A percentile compares a stretch with the other conserved stretches of the same genome.
Conservation (phyloP, 23 tunicate species). For the Halocynthia roretzi region DNA sequence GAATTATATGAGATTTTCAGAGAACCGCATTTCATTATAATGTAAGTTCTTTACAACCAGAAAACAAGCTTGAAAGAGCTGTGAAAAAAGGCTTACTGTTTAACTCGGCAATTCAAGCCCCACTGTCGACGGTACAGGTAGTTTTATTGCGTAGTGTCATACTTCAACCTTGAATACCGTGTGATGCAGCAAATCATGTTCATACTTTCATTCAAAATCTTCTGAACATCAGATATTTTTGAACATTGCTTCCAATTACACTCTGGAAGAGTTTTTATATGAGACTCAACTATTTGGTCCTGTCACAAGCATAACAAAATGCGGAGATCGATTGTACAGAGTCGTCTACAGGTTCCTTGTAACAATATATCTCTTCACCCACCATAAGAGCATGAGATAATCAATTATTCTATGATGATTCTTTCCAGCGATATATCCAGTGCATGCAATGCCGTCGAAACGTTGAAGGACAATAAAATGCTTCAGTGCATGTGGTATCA, state of each 20-base stretch:
- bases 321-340: conserved; percentile 3
- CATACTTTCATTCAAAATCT: too few relatives aligned
- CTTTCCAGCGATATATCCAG: conserved; percentile 5
- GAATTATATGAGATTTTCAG: background rate
- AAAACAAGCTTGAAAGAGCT: conserved; percentile 3
- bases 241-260: conserved; percentile 12
- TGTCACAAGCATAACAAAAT: conserved; percentile 1
- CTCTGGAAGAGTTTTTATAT: background rate
- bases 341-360: conserved; percentile 23
- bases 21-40: background rate
- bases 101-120: conserved; percentile 12
- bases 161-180: too few relatives aligned
- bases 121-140: conserved; percentile 20
- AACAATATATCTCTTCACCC: background rate
- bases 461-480: conserved; percentile 9
- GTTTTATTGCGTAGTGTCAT: too few relatives aligned
- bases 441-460: conserved; percentile 15
- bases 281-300: conserved; percentile 5
- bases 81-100: background rate
- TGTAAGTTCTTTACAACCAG: background rate
- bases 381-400: background rate
- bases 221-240: background rate
- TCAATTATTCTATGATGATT: background rate
- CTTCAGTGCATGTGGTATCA: conserved; percentile 21
- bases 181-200: too few relatives aligned